Evolutionary conservation across 92 coral and sea anemone species (phyloP).

Genomic region (Parazoanthus darwini): DNA sequence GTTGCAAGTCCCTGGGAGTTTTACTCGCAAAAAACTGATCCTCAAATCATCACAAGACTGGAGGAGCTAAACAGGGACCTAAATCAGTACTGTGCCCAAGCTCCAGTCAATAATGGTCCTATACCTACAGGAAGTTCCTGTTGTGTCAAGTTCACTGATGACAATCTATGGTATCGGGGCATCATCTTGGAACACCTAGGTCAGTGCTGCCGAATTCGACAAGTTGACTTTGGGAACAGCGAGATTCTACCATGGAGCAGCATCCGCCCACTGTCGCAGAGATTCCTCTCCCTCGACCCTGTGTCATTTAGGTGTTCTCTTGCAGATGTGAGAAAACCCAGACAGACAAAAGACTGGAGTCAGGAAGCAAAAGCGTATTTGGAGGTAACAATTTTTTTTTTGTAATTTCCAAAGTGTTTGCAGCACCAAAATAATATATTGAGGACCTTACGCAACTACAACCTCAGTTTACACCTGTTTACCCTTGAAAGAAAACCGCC

Average conservation of each 20-base stretch:
- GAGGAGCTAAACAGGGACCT: slow-evolving; percentile 54
- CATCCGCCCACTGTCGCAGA: slow-evolving; percentile 51
- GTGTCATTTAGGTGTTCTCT: slow-evolving; percentile 42
- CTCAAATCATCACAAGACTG: slow-evolving; percentile 45
- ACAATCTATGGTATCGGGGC: slow-evolving; percentile 69
- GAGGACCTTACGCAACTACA: no score
- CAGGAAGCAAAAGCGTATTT: slow-evolving; percentile 42
- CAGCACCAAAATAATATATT: no score
- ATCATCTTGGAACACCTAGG: slow-evolving; percentile 28
- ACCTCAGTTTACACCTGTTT: no score
- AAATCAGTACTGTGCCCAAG: slow-evolving; percentile 46
- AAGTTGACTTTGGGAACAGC: slow-evolving; percentile 65
- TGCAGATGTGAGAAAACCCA: slow-evolving; percentile 51
- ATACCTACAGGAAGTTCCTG: slow-evolving; percentile 46
- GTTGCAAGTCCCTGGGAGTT: slow-evolving; percentile 69
- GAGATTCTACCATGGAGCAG: slow-evolving; percentile 48
- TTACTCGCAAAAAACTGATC: slow-evolving; percentile 67
- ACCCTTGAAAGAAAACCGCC: no score
- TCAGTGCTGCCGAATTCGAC: slow-evolving; percentile 43
- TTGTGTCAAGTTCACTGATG: slow-evolving; percentile 55
- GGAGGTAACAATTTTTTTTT: neutral
- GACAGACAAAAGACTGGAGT: slow-evolving; percentile 33
- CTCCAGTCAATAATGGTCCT: slow-evolving; percentile 23
- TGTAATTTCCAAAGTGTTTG: neutral
- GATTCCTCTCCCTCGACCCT: slow-evolving; percentile 42